These are phyloP conservation scores for Athalia rosae DNA, from an alignment of 2,888 invertebrate genomes.

Conservation along the genomic window DNA sequence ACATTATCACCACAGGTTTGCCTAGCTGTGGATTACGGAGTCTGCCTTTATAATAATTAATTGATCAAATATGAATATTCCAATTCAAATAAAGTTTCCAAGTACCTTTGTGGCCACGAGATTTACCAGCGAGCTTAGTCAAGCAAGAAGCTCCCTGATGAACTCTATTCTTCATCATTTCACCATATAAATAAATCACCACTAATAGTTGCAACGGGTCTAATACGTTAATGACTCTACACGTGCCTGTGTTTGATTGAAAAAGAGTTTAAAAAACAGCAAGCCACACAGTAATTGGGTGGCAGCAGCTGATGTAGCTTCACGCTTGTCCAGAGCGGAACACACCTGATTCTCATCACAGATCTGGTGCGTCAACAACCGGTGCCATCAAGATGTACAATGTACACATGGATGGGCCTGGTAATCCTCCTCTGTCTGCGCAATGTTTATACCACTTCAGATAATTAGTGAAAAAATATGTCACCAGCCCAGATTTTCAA, in stretches of 20 bases:
- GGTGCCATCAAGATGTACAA: constrained; percentile 47
- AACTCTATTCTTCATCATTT: constrained; percentile 53
- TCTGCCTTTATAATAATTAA: too few species aligned
- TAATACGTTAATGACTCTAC: too few species aligned
- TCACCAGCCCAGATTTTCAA: constrained; percentile 8
- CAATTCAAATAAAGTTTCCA: too few species aligned
- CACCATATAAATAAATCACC: neutral
- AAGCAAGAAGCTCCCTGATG: constrained; percentile 52
- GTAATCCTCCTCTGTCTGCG: constrained; percentile 53
- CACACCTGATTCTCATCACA: constrained; percentile 37
- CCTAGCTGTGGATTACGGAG: too few species aligned
- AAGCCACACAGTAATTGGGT: neutral
- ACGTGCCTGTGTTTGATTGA: constrained; percentile 6
- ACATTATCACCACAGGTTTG: too few species aligned
- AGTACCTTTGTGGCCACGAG: constrained; percentile 38
- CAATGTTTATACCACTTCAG: constrained; percentile 54
- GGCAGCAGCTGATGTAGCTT: constrained; percentile 36
- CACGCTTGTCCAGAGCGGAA: constrained; percentile 41
- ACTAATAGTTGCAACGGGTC: too few species aligned
- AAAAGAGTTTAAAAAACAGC: constrained; percentile 10
- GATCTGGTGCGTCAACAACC: constrained; percentile 28
- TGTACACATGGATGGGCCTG: constrained; percentile 48
- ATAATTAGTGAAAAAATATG: constrained; percentile 54
- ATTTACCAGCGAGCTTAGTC: constrained; percentile 50
- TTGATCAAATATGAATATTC: too few species aligned